Evolutionary conservation across 92 coral and sea anemone genomes (phyloP).

Genomic region (Pocillopora grandis): DNA sequence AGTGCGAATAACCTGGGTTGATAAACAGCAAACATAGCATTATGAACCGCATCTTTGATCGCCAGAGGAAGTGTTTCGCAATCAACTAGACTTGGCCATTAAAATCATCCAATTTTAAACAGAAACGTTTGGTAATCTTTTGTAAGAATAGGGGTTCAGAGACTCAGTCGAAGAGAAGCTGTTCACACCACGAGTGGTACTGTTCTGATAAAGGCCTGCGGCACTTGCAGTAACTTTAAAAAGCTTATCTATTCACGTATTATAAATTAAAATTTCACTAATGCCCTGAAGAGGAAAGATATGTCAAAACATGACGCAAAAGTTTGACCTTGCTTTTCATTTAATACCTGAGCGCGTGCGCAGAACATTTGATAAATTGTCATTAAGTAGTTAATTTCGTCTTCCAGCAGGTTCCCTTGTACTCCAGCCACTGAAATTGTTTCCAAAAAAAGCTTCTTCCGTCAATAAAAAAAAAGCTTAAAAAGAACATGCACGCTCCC

Average conservation of each 20-base stretch:
- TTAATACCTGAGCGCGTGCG: slow-evolving; percentile 13
- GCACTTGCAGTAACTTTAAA: not conserved
- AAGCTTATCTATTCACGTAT: slow-evolving; percentile 1
- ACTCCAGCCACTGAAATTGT: not conserved
- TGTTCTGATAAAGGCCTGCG: not conserved
- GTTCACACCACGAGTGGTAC: not conserved
- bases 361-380: not conserved
- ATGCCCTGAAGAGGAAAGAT: not conserved
- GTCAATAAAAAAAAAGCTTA: not conserved
- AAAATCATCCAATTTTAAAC: not conserved
- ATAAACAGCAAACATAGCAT: not conserved
- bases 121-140: not conserved
- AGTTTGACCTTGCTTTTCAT: not conserved
- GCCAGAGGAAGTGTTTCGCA: not conserved
- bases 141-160: not conserved
- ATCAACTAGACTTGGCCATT: not conserved
- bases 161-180: not conserved
- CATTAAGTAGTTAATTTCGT: not conserved
- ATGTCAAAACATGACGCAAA: slow-evolving; percentile 14
- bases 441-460: not conserved
- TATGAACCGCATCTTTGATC: slow-evolving; percentile 11
- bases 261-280: not conserved
- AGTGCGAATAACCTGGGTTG: slow-evolving; percentile 4
- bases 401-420: slow-evolving; percentile 1
- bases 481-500: not conserved